These are phyloP conservation scores for Sebastes minor DNA, from an alignment of 2,797 vertebrate genomes.

Conservation along the genomic window DNA sequence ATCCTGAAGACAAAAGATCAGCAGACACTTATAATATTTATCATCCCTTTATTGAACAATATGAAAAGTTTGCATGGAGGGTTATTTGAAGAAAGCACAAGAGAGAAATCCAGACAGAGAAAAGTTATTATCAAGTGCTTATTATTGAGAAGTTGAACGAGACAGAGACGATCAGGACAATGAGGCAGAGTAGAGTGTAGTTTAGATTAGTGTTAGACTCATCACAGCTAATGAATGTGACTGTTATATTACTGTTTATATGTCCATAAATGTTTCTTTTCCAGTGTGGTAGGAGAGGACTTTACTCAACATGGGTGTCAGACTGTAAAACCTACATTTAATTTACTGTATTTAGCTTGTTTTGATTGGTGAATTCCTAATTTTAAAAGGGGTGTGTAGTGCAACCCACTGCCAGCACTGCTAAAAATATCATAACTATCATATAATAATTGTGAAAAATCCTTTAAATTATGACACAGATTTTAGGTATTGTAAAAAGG, in stretches of 20 bases:
- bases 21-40: background rate
- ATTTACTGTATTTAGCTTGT: background rate
- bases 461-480: no score
- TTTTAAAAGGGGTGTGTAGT: background rate
- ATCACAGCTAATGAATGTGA: background rate
- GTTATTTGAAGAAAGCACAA: background rate
- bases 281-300: background rate
- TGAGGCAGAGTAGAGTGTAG: background rate
- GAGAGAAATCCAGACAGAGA: background rate
- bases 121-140: background rate
- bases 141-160: background rate
- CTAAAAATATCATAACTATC: background rate
- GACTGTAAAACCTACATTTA: background rate
- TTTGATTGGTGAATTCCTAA: background rate
- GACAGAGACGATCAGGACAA: constrained; percentile 17
- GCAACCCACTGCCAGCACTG: background rate
- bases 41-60: background rate
- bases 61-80: no score
- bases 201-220: background rate
- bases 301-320: constrained; percentile 7
- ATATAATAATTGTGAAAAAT: background rate
- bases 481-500: background rate
- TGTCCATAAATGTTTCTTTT: background rate
- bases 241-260: background rate
- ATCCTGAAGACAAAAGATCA: constrained; percentile 68